Conservation (phyloP, 2,888 invertebrate genomes). For the Holacanthella duospinosa region DNA sequence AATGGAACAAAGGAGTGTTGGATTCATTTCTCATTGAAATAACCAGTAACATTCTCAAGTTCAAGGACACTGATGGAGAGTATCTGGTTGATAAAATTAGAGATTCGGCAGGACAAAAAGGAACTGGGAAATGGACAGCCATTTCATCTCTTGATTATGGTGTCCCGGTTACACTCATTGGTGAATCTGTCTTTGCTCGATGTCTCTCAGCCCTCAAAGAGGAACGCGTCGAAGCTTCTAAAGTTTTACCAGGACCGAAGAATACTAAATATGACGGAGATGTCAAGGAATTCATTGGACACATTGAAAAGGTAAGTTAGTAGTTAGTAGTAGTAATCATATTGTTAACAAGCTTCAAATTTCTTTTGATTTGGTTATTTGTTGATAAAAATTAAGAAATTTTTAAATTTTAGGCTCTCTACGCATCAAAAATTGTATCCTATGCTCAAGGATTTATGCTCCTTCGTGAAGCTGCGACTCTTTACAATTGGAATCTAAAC, state of each 20-base stretch:
- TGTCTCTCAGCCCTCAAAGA: slow-evolving; percentile 83
- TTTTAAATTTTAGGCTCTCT: slow-evolving; percentile 58
- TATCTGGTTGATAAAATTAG: slow-evolving; percentile 80
- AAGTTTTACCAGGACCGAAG: slow-evolving; percentile 58
- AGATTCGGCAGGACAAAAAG: slow-evolving; percentile 95
- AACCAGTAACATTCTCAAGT: slow-evolving; percentile 85
- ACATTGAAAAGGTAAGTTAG: slow-evolving; percentile 54
- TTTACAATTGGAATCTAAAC: slow-evolving; percentile 88
- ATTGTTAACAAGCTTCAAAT: neutral
- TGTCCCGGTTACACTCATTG: slow-evolving; percentile 93
- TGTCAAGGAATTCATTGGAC: slow-evolving; percentile 66
- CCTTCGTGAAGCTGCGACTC: slow-evolving; percentile 78
- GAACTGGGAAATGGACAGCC: slow-evolving; percentile 99
- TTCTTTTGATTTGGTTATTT: too few species aligned
- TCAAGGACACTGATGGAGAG: slow-evolving; percentile 65
- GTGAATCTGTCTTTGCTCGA: slow-evolving; percentile 93
- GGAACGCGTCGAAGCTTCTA: slow-evolving; percentile 75
- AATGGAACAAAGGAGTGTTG: slow-evolving; percentile 92
- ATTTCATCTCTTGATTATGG: slow-evolving; percentile 92
- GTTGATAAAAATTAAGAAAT: neutral
- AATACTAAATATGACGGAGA: slow-evolving; percentile 56
- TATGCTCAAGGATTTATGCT: slow-evolving; percentile 98
- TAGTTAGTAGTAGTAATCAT: neutral
- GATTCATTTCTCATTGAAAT: slow-evolving; percentile 97
- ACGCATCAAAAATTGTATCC: slow-evolving; percentile 95